A percentile compares a stretch with the other conserved stretches of the same genome.
These are phyloP conservation scores for Scotopteryx bipunctaria DNA, from an alignment of 2,888 invertebrate species.

Conservation along the genomic window DNA sequence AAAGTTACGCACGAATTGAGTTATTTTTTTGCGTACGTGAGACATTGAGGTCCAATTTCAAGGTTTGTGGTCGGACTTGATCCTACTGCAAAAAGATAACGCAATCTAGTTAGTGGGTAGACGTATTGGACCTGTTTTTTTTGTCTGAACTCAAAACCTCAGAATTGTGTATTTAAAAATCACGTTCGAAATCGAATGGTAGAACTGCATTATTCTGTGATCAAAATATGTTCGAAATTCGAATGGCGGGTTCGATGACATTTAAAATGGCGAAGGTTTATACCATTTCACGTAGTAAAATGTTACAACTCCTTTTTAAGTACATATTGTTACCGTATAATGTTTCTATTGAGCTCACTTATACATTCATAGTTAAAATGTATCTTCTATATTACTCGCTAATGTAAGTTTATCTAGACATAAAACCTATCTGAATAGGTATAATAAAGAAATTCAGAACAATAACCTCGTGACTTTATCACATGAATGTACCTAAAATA, in stretches of 20 bases:
- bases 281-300: too few relatives aligned
- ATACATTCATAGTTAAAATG: slow-evolving; percentile 1
- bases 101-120: slow-evolving; percentile 12
- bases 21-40: slow-evolving; percentile 30
- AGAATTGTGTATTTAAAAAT: too few relatives aligned
- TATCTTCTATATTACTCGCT: slow-evolving; percentile 12
- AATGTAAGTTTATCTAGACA: slow-evolving; percentile 22
- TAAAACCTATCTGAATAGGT: slow-evolving; percentile 26
- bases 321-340: too few relatives aligned
- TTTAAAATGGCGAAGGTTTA: too few relatives aligned
- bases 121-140: background rate
- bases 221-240: too few relatives aligned
- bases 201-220: too few relatives aligned
- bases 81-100: slow-evolving; percentile 3
- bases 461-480: too few relatives aligned
- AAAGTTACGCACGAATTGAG: slow-evolving; percentile 32
- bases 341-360: background rate
- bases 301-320: too few relatives aligned
- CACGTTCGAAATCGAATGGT: too few relatives aligned
- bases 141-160: too few relatives aligned
- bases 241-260: too few relatives aligned
- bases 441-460: slow-evolving; percentile 28
- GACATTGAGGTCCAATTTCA: slow-evolving; percentile 31
- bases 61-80: slow-evolving; percentile 27
- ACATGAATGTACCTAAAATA: too few relatives aligned